phyloP scores from a whole-genome alignment of 2,797 vertebrate genomes.

The Myioborus miniatus region DNA sequence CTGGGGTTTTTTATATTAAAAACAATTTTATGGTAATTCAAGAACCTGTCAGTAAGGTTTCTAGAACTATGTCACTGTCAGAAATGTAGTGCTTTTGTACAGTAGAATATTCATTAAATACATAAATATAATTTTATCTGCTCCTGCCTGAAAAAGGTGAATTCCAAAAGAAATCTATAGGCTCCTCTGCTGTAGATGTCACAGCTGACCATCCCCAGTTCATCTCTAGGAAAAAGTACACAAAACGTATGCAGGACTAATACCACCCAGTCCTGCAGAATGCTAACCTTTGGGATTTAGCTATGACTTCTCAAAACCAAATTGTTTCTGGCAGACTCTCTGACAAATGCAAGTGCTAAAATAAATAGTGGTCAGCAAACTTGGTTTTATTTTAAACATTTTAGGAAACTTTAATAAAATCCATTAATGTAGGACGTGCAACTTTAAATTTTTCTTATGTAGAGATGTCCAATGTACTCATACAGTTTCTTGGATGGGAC shows the following conservation, averaged over 20 bases:
- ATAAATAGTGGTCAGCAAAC: not conserved
- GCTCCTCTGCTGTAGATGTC: not conserved
- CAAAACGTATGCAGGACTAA: not conserved
- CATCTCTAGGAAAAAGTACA: not conserved
- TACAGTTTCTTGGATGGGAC: not conserved
- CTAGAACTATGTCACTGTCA: not conserved
- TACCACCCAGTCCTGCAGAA: not conserved
- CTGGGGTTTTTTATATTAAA: not conserved
- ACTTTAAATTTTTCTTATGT: not conserved
- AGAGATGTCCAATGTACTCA: not conserved
- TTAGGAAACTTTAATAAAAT: not conserved
- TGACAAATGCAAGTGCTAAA: not conserved
- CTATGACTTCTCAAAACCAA: not conserved
- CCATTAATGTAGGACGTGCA: fast-evolving
- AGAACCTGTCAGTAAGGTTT: not conserved
- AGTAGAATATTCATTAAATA: not conserved
- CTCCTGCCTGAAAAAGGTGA: not conserved
- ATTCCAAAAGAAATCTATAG: not conserved
- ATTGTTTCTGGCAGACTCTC: not conserved
- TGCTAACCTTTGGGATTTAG: not conserved
- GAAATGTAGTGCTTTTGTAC: not conserved
- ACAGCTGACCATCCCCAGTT: not conserved
- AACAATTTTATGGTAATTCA: not conserved
- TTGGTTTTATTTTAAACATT: not conserved
- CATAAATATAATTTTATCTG: not conserved